Conservation (phyloP, 2,113 vertebrate genomes). For the Anser brachyrhynchus region DNA sequence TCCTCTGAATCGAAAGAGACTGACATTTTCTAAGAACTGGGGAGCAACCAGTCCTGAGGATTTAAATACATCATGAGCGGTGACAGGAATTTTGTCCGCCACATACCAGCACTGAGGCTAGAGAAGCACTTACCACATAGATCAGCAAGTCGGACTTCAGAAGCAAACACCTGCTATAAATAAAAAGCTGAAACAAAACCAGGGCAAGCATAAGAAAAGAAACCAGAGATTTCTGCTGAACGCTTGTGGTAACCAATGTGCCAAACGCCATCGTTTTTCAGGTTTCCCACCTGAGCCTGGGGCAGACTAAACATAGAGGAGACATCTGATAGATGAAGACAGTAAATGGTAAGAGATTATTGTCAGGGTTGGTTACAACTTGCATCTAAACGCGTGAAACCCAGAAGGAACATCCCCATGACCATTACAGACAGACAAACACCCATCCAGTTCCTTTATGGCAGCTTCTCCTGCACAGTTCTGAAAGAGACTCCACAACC, state of each 20-base stretch:
- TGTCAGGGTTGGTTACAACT: not conserved
- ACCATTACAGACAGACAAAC: rapidly evolving
- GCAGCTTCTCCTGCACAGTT: not conserved
- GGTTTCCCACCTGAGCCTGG: not conserved
- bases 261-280: not conserved
- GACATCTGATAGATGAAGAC: not conserved
- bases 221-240: not conserved
- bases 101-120: not conserved
- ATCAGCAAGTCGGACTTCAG: not conserved
- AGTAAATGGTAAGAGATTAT: not conserved
- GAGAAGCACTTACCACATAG: not conserved
- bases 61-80: not conserved
- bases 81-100: not conserved
- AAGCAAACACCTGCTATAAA: not conserved
- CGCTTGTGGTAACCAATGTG: rapidly evolving
- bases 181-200: not conserved
- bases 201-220: not conserved
- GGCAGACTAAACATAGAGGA: not conserved
- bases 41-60: not conserved
- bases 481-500: not conserved
- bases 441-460: not conserved
- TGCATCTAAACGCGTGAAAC: not conserved
- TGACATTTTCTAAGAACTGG: not conserved
- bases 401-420: too few species aligned
- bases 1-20: not conserved